phyloP scores from a whole-genome alignment of 2,797 vertebrate species.

The Lacerta agilis region DNA sequence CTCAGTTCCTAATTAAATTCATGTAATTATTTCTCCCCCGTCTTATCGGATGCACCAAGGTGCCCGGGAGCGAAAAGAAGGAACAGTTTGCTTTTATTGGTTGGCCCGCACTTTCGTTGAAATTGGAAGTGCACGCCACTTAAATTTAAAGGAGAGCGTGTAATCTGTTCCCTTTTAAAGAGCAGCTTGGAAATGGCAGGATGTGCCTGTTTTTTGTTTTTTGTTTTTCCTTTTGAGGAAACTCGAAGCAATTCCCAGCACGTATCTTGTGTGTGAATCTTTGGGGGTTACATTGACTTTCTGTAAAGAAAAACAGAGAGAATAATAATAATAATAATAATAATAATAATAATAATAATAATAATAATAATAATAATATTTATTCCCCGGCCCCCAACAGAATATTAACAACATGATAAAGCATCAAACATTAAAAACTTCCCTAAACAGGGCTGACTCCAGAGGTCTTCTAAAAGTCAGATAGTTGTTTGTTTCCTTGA shows the following conservation, averaged over 20 bases:
- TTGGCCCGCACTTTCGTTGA: fast-evolving
- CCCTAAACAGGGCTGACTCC: too few species aligned
- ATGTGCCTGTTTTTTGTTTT: neutral
- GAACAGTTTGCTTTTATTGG: neutral
- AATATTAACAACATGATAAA: too few species aligned
- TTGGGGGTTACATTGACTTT: neutral
- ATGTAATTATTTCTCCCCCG: constrained; percentile 7
- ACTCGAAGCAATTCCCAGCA: neutral
- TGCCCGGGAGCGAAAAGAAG: fast-evolving
- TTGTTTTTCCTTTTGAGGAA: neutral
- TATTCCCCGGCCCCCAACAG: neutral
- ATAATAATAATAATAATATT: too few species aligned
- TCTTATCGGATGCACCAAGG: constrained; percentile 5
- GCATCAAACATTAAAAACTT: too few species aligned
- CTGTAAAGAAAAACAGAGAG: neutral
- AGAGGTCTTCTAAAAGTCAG: too few species aligned
- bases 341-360: too few species aligned
- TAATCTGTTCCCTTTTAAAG: neutral
- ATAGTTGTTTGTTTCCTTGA: too few species aligned
- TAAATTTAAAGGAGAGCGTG: fast-evolving
- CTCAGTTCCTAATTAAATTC: constrained; percentile 15
- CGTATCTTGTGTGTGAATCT: neutral
- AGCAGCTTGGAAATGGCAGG: neutral
- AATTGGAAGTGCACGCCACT: neutral
- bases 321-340: too few species aligned